Conservation (phyloP, 2,113 vertebrate genomes). For the Tautogolabrus adspersus region DNA sequence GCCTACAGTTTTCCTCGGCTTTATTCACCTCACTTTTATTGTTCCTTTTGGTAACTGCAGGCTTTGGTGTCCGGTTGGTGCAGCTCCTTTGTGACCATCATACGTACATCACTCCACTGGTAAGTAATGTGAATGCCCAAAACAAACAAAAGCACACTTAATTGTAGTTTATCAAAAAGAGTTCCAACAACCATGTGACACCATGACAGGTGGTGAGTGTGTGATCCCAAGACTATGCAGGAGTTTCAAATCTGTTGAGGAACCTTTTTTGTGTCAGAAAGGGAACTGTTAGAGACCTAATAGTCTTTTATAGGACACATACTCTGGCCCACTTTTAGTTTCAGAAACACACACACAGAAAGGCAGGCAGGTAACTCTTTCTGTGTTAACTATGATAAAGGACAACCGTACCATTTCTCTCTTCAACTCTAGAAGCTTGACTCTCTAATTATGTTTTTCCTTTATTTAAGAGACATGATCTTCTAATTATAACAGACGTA, state of each 20-base stretch:
- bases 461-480: too few relatives aligned
- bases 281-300: constrained; percentile 39
- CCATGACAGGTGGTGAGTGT: too few relatives aligned
- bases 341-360: constrained; percentile 5
- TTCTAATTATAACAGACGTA: too few relatives aligned
- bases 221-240: constrained; percentile 3
- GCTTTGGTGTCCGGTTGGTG: not conserved
- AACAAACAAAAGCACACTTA: not conserved
- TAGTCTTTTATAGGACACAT: constrained; percentile 15
- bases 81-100: not conserved
- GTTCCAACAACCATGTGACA: too few relatives aligned
- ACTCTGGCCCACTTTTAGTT: not conserved
- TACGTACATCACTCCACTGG: not conserved
- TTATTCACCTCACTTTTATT: not conserved
- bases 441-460: too few relatives aligned
- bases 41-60: not conserved
- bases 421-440: not conserved
- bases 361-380: not conserved
- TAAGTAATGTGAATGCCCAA: not conserved
- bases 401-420: constrained; percentile 26
- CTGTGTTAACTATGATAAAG: constrained; percentile 15
- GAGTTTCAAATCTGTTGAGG: constrained; percentile 12
- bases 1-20: not conserved
- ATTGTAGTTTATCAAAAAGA: not conserved
- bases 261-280: constrained; percentile 35